Evolutionary conservation across 2,113 vertebrate genomes (phyloP).

Genomic region (Conger conger): DNA sequence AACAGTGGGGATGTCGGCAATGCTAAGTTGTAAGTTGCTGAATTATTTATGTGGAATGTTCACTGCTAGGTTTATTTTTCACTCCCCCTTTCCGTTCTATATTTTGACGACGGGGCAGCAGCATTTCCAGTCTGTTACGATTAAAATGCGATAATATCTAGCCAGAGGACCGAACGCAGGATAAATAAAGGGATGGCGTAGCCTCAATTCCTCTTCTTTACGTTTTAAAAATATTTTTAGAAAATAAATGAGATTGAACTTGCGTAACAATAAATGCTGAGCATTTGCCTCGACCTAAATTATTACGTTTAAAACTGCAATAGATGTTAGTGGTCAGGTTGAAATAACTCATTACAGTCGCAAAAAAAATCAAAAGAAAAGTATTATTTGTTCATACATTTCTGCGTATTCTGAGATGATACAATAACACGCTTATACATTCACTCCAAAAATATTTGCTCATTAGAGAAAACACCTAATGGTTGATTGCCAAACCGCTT

Average conservation of each 20-base stretch:
- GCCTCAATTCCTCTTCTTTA: too few relatives aligned
- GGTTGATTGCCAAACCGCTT: neutral
- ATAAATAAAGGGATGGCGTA: neutral
- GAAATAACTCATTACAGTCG: neutral
- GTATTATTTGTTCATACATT: neutral
- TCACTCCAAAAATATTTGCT: neutral
- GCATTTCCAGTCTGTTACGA: neutral
- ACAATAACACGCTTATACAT: neutral
- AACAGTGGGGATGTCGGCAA: conserved; percentile 25
- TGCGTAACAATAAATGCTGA: neutral
- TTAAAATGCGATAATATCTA: neutral
- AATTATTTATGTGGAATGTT: conserved; percentile 13
- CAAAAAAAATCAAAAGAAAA: neutral
- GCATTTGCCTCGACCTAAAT: neutral
- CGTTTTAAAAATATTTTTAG: neutral
- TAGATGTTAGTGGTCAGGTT: neutral
- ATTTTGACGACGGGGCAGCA: neutral
- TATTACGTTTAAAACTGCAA: neutral
- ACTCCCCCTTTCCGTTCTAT: neutral
- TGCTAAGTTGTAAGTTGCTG: conserved; percentile 24
- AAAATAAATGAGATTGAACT: too few relatives aligned
- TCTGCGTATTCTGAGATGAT: neutral
- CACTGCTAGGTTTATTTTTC: neutral
- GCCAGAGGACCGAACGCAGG: neutral
- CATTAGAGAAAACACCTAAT: neutral